phyloP scores from a whole-genome alignment of 2,888 invertebrate genomes.

The Embidobia sp. region DNA sequence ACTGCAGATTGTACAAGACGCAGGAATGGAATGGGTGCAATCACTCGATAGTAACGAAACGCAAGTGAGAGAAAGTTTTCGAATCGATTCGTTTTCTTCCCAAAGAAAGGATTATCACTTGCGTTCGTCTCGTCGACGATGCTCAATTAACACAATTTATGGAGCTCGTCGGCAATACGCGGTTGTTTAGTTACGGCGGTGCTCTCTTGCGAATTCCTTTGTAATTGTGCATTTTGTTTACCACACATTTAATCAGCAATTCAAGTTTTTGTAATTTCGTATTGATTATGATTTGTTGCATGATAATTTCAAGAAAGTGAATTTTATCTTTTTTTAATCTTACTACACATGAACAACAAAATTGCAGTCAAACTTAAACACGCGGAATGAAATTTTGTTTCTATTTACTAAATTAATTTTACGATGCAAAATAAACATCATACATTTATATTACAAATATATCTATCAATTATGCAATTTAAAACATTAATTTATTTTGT shows the following conservation, averaged over 20 bases:
- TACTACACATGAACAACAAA: too few relatives aligned
- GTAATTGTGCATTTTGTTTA: constrained; percentile 44
- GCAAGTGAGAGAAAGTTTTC: constrained; percentile 65
- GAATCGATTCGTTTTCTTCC: constrained; percentile 66
- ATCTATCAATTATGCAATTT: too few relatives aligned
- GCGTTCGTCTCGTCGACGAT: constrained; percentile 61
- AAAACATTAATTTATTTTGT: too few relatives aligned
- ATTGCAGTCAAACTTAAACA: too few relatives aligned
- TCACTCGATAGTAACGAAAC: constrained; percentile 57
- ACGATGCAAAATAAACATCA: too few relatives aligned
- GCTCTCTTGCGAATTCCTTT: constrained; percentile 51
- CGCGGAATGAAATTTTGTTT: too few relatives aligned
- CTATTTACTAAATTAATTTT: too few relatives aligned
- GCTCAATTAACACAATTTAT: constrained; percentile 65
- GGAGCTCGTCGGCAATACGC: constrained; percentile 62
- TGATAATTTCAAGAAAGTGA: too few relatives aligned
- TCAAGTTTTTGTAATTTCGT: too few relatives aligned
- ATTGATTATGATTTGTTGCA: too few relatives aligned
- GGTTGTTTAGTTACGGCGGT: constrained; percentile 53
- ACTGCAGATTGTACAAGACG: constrained; percentile 15
- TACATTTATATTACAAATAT: too few relatives aligned
- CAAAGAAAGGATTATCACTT: constrained; percentile 66
- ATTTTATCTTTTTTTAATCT: too few relatives aligned
- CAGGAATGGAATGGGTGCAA: constrained; percentile 27
- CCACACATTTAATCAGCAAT: constrained; percentile 26